phyloP scores from a whole-genome alignment of 2,113 vertebrate genomes.

The Lepus timidus region DNA sequence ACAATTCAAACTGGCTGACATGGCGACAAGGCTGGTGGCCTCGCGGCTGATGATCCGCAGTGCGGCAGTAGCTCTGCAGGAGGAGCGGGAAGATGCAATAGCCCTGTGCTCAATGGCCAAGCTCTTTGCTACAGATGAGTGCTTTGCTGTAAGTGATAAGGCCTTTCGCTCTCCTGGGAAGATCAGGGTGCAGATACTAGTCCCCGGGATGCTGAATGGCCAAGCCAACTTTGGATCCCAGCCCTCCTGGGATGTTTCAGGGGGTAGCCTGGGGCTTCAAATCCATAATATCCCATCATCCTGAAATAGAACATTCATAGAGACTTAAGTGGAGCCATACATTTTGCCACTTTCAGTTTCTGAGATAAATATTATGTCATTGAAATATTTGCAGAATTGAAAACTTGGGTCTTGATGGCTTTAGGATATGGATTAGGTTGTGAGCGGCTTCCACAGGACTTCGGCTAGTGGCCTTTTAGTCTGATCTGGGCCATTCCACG shows the following conservation, averaged over 20 bases:
- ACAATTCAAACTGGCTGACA: conserved; percentile 96
- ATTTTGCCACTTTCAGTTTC: too few relatives aligned
- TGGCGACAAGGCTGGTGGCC: conserved; percentile 94
- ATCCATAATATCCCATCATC: too few relatives aligned
- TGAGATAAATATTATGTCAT: too few relatives aligned
- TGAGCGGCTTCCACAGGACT: not conserved
- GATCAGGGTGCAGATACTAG: not conserved
- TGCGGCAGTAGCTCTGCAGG: conserved; percentile 93
- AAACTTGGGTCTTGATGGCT: too few relatives aligned
- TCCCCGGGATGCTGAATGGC: not conserved
- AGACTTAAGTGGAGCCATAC: too few relatives aligned
- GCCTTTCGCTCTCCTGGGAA: not conserved
- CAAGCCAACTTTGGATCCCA: not conserved
- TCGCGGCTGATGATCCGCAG: conserved; percentile 94
- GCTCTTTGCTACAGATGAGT: conserved; percentile 96
- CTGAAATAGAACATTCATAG: too few relatives aligned
- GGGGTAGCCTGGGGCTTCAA: not conserved
- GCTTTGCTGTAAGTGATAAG: conserved; percentile 91
- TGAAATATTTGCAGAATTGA: too few relatives aligned
- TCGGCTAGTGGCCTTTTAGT: not conserved
- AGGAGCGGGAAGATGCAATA: conserved; percentile 89
- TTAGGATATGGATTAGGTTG: not conserved
- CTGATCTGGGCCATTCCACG: not conserved
- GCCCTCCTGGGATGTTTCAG: not conserved
- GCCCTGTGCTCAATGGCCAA: conserved; percentile 98